Evolutionary conservation across 2,888 invertebrate species (phyloP).

Genomic region (Rhaphigaster nebulosa): DNA sequence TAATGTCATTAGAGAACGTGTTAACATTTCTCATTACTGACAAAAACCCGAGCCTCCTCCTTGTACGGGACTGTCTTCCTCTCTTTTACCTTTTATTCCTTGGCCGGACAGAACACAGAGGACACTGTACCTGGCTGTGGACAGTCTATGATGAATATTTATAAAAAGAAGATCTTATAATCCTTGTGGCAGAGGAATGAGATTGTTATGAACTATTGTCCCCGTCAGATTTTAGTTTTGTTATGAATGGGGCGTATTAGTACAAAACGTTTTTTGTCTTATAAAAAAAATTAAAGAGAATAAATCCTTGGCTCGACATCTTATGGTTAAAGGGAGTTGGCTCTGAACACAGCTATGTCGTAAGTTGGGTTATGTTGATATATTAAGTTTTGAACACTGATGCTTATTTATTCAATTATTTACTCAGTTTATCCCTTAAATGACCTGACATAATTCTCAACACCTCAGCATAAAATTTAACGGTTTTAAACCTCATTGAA

Average conservation of each 20-base stretch:
- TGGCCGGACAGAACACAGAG: neutral
- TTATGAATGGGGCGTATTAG: conserved; percentile 28
- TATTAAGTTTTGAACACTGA: too few relatives aligned
- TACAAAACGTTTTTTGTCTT: neutral
- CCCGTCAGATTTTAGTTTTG: conserved; percentile 8
- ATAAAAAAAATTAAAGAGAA: neutral
- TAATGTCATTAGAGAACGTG: conserved; percentile 42
- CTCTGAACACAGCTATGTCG: too few relatives aligned
- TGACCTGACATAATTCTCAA: too few relatives aligned
- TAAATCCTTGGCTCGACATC: neutral
- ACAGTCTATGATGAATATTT: conserved; percentile 39
- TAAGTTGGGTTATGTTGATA: too few relatives aligned
- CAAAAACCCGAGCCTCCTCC: neutral
- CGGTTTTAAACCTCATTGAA: too few relatives aligned
- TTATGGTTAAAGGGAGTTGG: neutral
- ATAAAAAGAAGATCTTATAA: conserved; percentile 32
- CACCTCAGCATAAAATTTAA: too few relatives aligned
- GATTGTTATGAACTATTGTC: conserved; percentile 46
- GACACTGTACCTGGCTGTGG: conserved; percentile 12
- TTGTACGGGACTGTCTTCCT: neutral
- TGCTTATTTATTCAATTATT: too few relatives aligned
- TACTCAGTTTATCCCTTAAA: too few relatives aligned
- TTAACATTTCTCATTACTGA: conserved; percentile 48
- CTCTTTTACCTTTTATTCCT: conserved; percentile 22
- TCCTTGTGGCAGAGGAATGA: neutral